Percentiles rank a stretch among this genome's conserved stretches.
These are phyloP conservation scores for Butorides virescens DNA, from an alignment of 2,113 vertebrate species.

Conservation along the genomic window DNA sequence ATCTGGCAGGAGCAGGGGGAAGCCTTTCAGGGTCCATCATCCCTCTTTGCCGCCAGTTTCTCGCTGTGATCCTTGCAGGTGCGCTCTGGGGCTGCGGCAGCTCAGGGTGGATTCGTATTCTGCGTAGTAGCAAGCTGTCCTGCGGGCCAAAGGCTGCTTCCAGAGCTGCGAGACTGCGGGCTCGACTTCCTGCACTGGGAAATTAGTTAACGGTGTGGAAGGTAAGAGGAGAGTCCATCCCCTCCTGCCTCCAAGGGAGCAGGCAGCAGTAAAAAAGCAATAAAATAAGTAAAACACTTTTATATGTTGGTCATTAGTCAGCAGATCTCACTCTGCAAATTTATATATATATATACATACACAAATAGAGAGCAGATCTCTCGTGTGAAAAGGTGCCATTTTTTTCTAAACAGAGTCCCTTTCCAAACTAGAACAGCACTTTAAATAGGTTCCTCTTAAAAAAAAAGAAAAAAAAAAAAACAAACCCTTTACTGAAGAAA, in stretches of 20 bases:
- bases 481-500: slow-evolving; percentile 62
- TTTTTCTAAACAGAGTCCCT: slow-evolving; percentile 56
- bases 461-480: not conserved
- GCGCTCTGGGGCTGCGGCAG: not conserved
- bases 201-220: not conserved
- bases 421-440: slow-evolving; percentile 70
- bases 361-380: slow-evolving; percentile 1
- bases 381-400: slow-evolving; percentile 52
- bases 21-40: accelerated
- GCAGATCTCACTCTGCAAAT: slow-evolving; percentile 34
- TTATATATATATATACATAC: not conserved
- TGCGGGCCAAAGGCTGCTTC: not conserved
- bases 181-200: not conserved
- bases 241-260: not conserved
- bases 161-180: not conserved
- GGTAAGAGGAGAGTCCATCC: not conserved
- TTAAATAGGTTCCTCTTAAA: slow-evolving; percentile 52
- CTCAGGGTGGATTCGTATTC: not conserved
- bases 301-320: slow-evolving; percentile 1
- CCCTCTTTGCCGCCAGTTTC: not conserved
- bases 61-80: not conserved
- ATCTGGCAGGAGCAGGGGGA: not conserved
- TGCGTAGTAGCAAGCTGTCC: not conserved
- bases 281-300: slow-evolving; percentile 21
- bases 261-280: slow-evolving; percentile 32